Conservation (phyloP, 2,797 vertebrate species). For the Syndactyla subalaris region DNA sequence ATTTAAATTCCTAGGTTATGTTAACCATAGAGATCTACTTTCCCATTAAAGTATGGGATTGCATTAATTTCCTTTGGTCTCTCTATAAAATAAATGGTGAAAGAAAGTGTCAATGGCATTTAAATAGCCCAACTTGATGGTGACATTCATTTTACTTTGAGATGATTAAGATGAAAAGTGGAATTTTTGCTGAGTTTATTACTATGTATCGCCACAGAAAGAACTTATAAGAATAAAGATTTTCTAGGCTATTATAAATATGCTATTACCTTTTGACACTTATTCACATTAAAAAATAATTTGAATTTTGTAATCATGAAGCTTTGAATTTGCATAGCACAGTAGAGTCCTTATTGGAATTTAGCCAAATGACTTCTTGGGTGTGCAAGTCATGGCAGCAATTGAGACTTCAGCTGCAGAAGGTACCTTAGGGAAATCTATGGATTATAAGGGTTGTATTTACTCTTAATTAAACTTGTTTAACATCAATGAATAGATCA, state of each 20-base stretch:
- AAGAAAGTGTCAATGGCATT: background rate
- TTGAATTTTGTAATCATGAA: background rate
- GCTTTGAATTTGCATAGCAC: background rate
- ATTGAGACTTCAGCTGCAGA: background rate
- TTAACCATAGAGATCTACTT: background rate
- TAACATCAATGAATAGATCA: background rate
- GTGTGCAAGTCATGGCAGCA: background rate
- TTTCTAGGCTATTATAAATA: background rate
- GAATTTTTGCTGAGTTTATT: background rate
- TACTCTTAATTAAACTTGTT: background rate
- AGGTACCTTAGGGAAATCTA: background rate
- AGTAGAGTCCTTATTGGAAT: background rate
- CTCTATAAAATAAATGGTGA: background rate
- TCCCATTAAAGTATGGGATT: background rate
- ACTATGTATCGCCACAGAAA: background rate
- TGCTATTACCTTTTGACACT: background rate
- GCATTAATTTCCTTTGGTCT: background rate
- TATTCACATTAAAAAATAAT: background rate
- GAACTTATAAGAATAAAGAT: background rate
- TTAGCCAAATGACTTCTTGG: background rate
- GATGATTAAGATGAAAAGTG: background rate
- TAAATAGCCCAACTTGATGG: background rate
- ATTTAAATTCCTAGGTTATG: background rate
- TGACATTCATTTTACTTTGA: background rate
- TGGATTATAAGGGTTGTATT: background rate